phyloP scores from a whole-genome alignment of 2,888 invertebrate species.

The Cloeon dipterum region DNA sequence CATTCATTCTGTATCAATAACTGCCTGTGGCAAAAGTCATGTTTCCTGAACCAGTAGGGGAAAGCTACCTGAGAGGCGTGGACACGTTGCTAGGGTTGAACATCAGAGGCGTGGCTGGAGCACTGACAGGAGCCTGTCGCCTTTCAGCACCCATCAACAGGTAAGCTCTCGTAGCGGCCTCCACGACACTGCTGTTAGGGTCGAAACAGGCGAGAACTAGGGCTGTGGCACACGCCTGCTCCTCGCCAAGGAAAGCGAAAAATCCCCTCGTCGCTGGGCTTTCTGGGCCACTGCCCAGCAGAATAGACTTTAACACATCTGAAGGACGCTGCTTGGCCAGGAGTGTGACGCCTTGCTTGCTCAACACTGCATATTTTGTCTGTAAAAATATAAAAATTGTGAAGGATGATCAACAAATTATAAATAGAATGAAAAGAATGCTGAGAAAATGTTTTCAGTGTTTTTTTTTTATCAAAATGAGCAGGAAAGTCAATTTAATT shows the following conservation, averaged over 20 bases:
- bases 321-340: slow-evolving; percentile 66
- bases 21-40: too few relatives aligned
- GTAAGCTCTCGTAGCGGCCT: slow-evolving; percentile 81
- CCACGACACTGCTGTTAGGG: slow-evolving; percentile 28
- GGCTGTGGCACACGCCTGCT: slow-evolving; percentile 78
- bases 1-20: too few relatives aligned
- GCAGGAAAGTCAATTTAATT: too few relatives aligned
- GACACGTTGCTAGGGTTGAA: slow-evolving; percentile 11
- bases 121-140: slow-evolving; percentile 1
- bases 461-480: too few relatives aligned
- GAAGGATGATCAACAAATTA: not conserved
- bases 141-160: slow-evolving; percentile 74
- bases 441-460: too few relatives aligned
- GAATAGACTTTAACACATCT: slow-evolving; percentile 60
- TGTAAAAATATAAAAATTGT: slow-evolving; percentile 41
- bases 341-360: slow-evolving; percentile 66
- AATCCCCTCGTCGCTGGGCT: slow-evolving; percentile 69
- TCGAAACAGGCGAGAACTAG: slow-evolving; percentile 63
- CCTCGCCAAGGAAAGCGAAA: slow-evolving; percentile 59
- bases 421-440: too few relatives aligned
- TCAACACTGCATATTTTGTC: slow-evolving; percentile 61
- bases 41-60: too few relatives aligned
- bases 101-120: too few relatives aligned
- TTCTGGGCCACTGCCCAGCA: slow-evolving; percentile 55
- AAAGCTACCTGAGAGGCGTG: slow-evolving; percentile 9